Evolutionary conservation across 2,797 vertebrate genomes (phyloP), one percentile per base, ranked within the genome.

Genomic region (Caiman crocodilus): DNA sequence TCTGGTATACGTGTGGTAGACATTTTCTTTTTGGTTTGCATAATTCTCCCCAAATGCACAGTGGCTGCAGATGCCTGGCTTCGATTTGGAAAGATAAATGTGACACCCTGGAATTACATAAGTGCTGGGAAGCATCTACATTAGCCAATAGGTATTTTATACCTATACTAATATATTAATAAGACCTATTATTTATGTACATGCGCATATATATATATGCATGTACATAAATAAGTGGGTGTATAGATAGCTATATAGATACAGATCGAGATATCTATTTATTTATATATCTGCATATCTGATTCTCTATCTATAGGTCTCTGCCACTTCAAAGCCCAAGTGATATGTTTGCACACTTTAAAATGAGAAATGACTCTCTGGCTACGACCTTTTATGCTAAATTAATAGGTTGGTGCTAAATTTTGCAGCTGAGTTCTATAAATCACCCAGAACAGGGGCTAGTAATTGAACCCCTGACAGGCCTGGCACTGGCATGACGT

Each of bases 371-470:
- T 74, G 73, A 71, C 60, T 69, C 76, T 90, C 77, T 79, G 87
- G 61, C 85, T 75, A 56, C 89, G 90, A 92, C 84, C 82, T 91
- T 91, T 80, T 76, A 74, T 86, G 87, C 65, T 91, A 67, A 88
- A 56, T 83, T 88, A 86, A 93, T 90, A 77, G 79, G 30, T 87
- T 80, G 73, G 58, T 93, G 87, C 86, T 95, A 92, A 93, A 89
- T 96, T 90, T 90, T 97, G 95, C 76, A 93, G 79, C 92, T 95
- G 90, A 92, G 84, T 89, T 89, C 92, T 90, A 76, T 94, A 96
- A 95, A 93, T 95, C 87, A 95, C 92, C 82, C 76, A 21, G 76
- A 94, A 85, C 80, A 76, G 0, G 17, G 71, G 77, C 88, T 90
- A 85, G 88, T 96, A 95, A 94, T 82, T 94, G 89, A 96, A 82